Conservation (phyloP, 2,797 vertebrate genomes). For the Platalea minor region DNA sequence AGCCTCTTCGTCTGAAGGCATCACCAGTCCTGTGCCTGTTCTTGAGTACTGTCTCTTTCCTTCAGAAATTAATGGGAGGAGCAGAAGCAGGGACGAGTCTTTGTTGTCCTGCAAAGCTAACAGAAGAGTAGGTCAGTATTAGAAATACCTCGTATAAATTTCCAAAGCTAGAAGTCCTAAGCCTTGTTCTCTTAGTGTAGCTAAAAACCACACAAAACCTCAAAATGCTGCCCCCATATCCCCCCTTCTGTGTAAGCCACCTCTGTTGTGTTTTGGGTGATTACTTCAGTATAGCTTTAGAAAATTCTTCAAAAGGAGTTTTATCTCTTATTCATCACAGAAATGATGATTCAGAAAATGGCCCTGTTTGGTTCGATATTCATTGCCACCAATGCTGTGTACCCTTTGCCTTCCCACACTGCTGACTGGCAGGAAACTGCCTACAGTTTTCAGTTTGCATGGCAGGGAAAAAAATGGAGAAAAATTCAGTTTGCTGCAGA, state of each 20-base stretch:
- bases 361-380: accelerated
- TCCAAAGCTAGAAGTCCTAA: not conserved
- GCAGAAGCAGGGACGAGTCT: not conserved
- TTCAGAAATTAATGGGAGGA: not conserved
- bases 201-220: not conserved
- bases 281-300: not conserved
- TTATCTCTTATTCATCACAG: not conserved
- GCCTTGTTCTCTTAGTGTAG: not conserved
- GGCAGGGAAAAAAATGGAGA: not conserved
- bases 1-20: not conserved
- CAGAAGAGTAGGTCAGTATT: not conserved
- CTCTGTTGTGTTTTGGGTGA: not conserved
- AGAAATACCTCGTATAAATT: not conserved
- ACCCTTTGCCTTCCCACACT: not conserved
- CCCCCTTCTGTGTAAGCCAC: not conserved
- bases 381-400: not conserved
- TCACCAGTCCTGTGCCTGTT: not conserved
- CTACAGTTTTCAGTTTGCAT: not conserved
- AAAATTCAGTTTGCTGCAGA: not conserved
- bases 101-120: not conserved
- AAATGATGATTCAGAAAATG: not conserved
- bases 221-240: not conserved
- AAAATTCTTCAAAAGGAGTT: not conserved
- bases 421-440: not conserved
- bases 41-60: not conserved